Percentiles rank a stretch among this genome's conserved stretches.
Evolutionary conservation across 2,113 vertebrate genomes (phyloP).

Genomic region (Emydocephalus ijimae): DNA sequence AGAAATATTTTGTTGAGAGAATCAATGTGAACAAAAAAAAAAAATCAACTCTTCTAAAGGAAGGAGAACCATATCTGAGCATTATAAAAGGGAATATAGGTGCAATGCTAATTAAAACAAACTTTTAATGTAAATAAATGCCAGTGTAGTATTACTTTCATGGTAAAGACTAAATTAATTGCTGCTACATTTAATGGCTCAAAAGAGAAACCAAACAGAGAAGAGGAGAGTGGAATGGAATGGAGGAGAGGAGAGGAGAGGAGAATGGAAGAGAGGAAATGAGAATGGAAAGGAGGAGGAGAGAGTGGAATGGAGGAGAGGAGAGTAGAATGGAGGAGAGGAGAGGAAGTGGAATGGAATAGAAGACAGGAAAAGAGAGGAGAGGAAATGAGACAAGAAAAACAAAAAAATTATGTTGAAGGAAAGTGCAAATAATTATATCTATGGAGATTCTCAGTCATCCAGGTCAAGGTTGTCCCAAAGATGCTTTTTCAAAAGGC

Average conservation of each 20-base stretch:
- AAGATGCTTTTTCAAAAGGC: background rate
- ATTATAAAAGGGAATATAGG: background rate
- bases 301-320: too few species aligned
- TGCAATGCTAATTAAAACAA: background rate
- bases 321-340: too few species aligned
- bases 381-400: too few species aligned
- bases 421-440: background rate
- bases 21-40: background rate
- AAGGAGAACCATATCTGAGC: background rate
- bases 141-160: background rate
- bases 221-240: background rate
- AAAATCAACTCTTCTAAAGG: background rate
- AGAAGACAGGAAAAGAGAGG: too few species aligned
- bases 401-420: background rate
- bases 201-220: background rate
- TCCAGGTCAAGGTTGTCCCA: too few species aligned
- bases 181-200: background rate
- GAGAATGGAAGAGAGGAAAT: too few species aligned
- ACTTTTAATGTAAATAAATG: background rate
- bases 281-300: too few species aligned
- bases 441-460: too few species aligned
- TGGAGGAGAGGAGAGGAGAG: too few species aligned
- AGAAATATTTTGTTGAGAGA: background rate
- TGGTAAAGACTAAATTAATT: background rate
- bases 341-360: too few species aligned